Conservation (phyloP, 2,888 invertebrate genomes). For the Scaptomyza tumidula region DNA sequence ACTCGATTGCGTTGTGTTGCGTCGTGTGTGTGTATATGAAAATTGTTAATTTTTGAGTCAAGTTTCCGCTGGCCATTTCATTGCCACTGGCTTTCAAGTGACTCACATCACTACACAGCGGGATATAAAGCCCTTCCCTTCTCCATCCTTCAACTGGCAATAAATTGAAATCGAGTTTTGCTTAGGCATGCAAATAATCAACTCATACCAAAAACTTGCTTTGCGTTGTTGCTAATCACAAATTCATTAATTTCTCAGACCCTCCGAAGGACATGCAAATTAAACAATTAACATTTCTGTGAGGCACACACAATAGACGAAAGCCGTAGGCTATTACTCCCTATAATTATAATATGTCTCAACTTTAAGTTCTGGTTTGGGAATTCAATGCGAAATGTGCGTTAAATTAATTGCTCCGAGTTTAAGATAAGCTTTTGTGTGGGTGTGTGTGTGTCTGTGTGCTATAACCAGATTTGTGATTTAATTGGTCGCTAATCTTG, state of each 20-base stretch:
- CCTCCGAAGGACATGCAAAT: slow-evolving; percentile 55
- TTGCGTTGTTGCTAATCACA: slow-evolving; percentile 40
- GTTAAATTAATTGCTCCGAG: neutral
- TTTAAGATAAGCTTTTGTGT: neutral
- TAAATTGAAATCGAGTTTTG: slow-evolving; percentile 53
- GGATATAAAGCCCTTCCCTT: neutral
- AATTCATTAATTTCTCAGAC: slow-evolving; percentile 48
- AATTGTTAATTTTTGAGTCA: slow-evolving; percentile 69
- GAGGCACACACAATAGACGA: slow-evolving; percentile 18
- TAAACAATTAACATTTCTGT: slow-evolving; percentile 55
- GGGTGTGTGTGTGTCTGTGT: too few species aligned
- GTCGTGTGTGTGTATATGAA: slow-evolving; percentile 23
- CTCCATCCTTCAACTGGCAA: neutral
- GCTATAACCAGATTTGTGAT: neutral
- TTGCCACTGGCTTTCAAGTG: slow-evolving; percentile 45
- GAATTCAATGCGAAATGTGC: neutral
- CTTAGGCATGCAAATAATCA: slow-evolving; percentile 29
- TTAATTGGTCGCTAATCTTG: slow-evolving; percentile 9
- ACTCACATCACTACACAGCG: slow-evolving; percentile 40
- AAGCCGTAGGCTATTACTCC: slow-evolving; percentile 9
- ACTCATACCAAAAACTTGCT: slow-evolving; percentile 6
- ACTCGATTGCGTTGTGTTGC: neutral
- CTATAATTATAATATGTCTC: slow-evolving; percentile 3
- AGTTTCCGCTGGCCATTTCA: slow-evolving; percentile 53
- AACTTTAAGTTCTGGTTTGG: neutral